These are phyloP conservation scores for Anastatus disparis DNA, from an alignment of 1,140 invertebrate species.

Conservation along the genomic window DNA sequence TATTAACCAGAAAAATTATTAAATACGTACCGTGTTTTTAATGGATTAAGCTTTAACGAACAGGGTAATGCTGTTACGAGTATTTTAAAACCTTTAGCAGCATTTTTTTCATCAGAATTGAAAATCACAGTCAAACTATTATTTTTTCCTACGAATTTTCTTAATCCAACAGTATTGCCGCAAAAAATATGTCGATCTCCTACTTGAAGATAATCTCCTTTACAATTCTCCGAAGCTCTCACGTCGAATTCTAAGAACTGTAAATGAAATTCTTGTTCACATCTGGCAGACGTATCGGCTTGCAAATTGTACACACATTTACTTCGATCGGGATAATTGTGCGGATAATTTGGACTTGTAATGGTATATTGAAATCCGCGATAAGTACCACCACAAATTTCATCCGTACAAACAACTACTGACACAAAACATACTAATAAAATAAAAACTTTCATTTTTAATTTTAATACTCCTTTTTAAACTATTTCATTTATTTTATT, in stretches of 20 bases:
- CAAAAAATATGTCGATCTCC: conserved; percentile 62
- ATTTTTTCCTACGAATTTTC: conserved; percentile 64
- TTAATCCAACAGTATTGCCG: conserved; percentile 63
- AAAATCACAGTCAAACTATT: conserved; percentile 63
- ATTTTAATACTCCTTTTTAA: background rate
- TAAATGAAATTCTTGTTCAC: conserved; percentile 67
- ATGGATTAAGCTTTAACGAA: conserved; percentile 5
- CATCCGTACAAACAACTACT: background rate
- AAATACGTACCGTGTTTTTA: conserved; percentile 22
- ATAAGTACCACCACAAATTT: conserved; percentile 53
- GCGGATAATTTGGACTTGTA: conserved; percentile 66
- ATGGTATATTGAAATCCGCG: conserved; percentile 55
- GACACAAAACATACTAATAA: background rate
- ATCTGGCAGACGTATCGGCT: conserved; percentile 59
- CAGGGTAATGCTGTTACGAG: conserved; percentile 64
- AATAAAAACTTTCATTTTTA: background rate
- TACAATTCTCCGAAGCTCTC: conserved; percentile 63
- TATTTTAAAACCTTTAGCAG: conserved; percentile 63
- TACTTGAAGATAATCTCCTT: conserved; percentile 65
- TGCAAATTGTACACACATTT: conserved; percentile 67
- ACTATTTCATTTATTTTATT: background rate
- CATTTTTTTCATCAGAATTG: conserved; percentile 39
- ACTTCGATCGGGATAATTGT: conserved; percentile 61
- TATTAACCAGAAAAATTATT: no score
- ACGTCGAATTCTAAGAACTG: conserved; percentile 70